These are phyloP conservation scores for Homalodisca vitripennis DNA, from an alignment of 1,140 invertebrate species.

Conservation along the genomic window DNA sequence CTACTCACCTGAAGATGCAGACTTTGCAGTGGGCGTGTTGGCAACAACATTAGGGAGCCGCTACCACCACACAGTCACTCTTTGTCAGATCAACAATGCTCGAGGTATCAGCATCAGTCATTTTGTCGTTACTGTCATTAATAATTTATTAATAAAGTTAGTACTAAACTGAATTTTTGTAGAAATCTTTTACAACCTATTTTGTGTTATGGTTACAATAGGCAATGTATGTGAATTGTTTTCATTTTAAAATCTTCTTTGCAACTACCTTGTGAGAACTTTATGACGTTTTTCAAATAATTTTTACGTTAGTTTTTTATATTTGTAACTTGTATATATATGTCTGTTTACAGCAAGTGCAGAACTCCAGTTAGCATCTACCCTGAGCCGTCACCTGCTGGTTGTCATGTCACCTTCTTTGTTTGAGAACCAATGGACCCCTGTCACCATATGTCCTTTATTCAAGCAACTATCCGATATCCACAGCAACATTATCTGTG, in stretches of 20 bases:
- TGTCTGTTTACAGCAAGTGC: background rate
- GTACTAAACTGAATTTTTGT: background rate
- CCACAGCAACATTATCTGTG: background rate
- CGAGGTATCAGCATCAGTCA: background rate
- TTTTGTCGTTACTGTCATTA: too few relatives aligned
- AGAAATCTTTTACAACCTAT: background rate
- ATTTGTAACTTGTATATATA: too few relatives aligned
- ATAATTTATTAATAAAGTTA: background rate
- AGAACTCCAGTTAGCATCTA: background rate
- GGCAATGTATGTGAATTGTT: background rate
- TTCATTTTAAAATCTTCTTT: background rate
- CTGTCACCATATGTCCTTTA: background rate
- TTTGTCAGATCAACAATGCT: conserved; percentile 13
- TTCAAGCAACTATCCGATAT: background rate
- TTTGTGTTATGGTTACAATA: background rate
- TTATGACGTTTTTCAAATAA: too few relatives aligned
- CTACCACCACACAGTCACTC: conserved; percentile 13
- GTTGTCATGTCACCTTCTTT: background rate
- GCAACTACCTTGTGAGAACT: too few relatives aligned
- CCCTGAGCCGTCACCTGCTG: background rate
- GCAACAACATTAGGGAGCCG: background rate
- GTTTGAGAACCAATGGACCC: background rate
- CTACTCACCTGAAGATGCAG: conserved; percentile 52
- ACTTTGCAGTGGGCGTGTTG: conserved; percentile 31
- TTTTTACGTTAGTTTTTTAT: too few relatives aligned